Percentiles rank a stretch among this genome's conserved stretches.
Evolutionary conservation across 2,888 invertebrate species (phyloP).

Genomic region (Syrista parreyssii): DNA sequence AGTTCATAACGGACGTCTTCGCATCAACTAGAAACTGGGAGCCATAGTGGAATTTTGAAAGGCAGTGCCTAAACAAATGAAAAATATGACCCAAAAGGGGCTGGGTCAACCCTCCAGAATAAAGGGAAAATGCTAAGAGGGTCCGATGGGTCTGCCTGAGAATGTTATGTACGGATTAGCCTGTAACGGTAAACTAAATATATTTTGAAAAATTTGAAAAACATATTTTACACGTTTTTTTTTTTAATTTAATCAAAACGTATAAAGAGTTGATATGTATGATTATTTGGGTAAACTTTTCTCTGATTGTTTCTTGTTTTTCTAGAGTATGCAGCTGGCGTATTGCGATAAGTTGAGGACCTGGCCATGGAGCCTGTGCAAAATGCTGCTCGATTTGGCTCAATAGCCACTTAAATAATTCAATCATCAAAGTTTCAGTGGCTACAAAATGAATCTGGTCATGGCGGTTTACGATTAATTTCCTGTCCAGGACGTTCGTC

Average conservation of each 20-base stretch:
- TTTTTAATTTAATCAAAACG: too few relatives aligned
- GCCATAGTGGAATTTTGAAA: conserved; percentile 20
- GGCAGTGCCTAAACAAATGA: background rate
- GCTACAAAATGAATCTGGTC: conserved; percentile 26
- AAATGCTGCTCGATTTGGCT: background rate
- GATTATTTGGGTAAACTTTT: too few relatives aligned
- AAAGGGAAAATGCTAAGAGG: background rate
- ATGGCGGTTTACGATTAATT: conserved; percentile 26
- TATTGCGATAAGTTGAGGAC: background rate
- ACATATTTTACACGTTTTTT: too few relatives aligned
- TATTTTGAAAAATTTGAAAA: too few relatives aligned
- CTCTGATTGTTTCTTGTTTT: too few relatives aligned
- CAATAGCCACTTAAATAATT: conserved; percentile 33
- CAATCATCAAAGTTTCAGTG: conserved; percentile 27
- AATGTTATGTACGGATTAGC: background rate
- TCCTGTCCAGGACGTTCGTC: conserved; percentile 11
- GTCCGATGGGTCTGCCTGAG: background rate
- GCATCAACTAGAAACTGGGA: conserved; percentile 5
- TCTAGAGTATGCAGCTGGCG: too few relatives aligned
- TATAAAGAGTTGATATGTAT: too few relatives aligned
- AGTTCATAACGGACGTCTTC: conserved; percentile 3
- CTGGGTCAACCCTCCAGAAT: background rate
- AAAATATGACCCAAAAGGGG: background rate
- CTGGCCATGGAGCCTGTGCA: background rate
- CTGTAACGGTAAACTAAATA: background rate